Evolutionary conservation across 2,888 invertebrate species (phyloP).

Genomic region (Scotopteryx bipunctaria): DNA sequence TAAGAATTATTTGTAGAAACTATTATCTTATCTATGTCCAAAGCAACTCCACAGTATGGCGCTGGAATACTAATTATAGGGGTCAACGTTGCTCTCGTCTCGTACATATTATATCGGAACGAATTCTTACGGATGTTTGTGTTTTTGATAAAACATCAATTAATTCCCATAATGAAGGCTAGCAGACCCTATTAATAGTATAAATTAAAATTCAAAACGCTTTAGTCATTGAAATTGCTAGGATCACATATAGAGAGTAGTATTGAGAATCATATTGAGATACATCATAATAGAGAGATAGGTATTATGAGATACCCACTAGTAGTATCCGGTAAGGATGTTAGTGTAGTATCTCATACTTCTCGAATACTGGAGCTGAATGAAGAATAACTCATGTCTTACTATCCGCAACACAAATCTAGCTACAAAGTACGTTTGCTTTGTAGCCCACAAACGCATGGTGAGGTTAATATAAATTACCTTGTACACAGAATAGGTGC

Average conservation of each 20-base stretch:
- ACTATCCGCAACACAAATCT: conserved; percentile 21
- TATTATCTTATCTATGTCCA: conserved; percentile 8
- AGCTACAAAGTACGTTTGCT: conserved; percentile 19
- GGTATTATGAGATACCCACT: too few relatives aligned
- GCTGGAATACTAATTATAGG: conserved; percentile 24
- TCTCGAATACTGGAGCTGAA: not conserved
- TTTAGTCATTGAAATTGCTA: too few relatives aligned
- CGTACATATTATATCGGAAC: too few relatives aligned
- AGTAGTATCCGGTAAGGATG: not conserved
- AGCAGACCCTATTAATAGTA: too few relatives aligned
- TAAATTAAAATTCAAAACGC: too few relatives aligned
- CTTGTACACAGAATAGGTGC: conserved; percentile 40
- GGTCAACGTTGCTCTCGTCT: not conserved
- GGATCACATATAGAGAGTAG: too few relatives aligned
- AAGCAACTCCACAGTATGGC: conserved; percentile 2
- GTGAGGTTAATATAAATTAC: conserved; percentile 41
- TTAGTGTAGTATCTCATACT: not conserved
- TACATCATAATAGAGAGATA: too few relatives aligned
- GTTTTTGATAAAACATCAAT: too few relatives aligned
- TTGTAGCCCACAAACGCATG: conserved; percentile 29
- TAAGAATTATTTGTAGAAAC: conserved; percentile 11
- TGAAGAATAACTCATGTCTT: conserved; percentile 14
- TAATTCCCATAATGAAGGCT: too few relatives aligned
- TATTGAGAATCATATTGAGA: too few relatives aligned
- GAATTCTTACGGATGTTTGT: too few relatives aligned